Evolutionary conservation across 2,888 invertebrate species (phyloP), one percentile per base, ranked within the genome.

Genomic region (Dinocampus coccinellae): DNA sequence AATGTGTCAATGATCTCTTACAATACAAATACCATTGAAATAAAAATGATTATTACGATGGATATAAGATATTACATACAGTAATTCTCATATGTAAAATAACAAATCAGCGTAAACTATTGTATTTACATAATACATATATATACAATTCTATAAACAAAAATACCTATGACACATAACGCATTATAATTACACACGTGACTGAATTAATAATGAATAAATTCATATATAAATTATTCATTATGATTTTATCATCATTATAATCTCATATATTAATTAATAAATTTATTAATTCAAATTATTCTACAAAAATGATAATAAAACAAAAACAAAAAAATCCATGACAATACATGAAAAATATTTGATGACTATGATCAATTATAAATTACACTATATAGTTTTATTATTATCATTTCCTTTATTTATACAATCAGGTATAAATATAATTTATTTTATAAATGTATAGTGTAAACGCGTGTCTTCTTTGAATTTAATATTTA

Each of bases 121-220:
- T 22, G 55, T 11, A 22, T 55, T 9, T 55, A 7, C 16, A 60
- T 33, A 22, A 20, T 24, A n/a, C 16, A 34, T 20, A 60, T 60
- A 34, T 20, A 52, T 26, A 29, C 13, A 20, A 65, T 65, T 65
- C 33, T 52, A 22, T 34, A 29, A 65, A 34, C 65, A 53, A 71
- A 55, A 64, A 16, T 24, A 52, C 70, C 76, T 71, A n/a, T 73
- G 75, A 77, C 77, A 75, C 79, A 79, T 76, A 75, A 76, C 73
- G 79, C 81, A 80, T 80, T 78, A 77, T 79, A 81, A 82, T 79
- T 74, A 74, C 76, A 16, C 47, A 16, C 68, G 70, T 64, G 75
- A 76, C 74, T 79, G 73, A 75, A 70, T 72, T 52, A 73, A 73
- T 75, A 77, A 79, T 79, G 79, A 81, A 79, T 80, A 77, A 80